These are phyloP conservation scores for Bruchidius siliquastri DNA, from an alignment of 2,888 invertebrate species.

Conservation along the genomic window DNA sequence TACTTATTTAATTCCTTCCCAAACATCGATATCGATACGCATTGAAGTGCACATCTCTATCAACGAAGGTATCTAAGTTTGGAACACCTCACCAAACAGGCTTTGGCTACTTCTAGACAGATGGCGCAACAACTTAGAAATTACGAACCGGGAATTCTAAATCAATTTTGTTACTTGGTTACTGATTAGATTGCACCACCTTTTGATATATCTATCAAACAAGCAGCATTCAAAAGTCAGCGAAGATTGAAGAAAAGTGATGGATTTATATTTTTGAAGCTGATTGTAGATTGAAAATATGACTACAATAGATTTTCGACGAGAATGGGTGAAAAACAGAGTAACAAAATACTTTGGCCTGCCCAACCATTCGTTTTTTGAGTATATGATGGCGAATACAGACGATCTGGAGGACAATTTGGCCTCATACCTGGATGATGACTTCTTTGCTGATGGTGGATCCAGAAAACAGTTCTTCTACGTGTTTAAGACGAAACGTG, in stretches of 20 bases:
- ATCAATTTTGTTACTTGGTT: not conserved
- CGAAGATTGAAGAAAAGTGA: too few species aligned
- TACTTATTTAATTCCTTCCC: too few species aligned
- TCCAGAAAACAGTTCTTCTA: constrained; percentile 59
- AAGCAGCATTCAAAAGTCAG: not conserved
- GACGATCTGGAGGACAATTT: constrained; percentile 54
- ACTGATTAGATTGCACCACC: not conserved
- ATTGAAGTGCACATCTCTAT: too few species aligned
- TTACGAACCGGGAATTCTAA: too few species aligned
- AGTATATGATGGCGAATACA: constrained; percentile 53
- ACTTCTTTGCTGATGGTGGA: constrained; percentile 48
- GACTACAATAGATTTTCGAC: constrained; percentile 51
- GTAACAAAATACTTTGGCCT: constrained; percentile 57
- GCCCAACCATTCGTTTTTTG: constrained; percentile 54
- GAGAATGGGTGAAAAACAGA: constrained; percentile 66
- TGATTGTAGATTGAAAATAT: not conserved
- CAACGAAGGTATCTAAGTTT: too few species aligned
- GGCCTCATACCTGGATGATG: constrained; percentile 52
- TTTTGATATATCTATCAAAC: not conserved
- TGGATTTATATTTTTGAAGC: not conserved
- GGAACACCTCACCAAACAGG: too few species aligned
- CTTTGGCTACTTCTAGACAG: too few species aligned
- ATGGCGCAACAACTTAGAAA: too few species aligned
- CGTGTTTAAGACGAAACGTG: constrained; percentile 65
- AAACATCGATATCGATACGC: too few species aligned